Conservation (phyloP, 2,113 vertebrate species). For the Sarotherodon lohbergeri region DNA sequence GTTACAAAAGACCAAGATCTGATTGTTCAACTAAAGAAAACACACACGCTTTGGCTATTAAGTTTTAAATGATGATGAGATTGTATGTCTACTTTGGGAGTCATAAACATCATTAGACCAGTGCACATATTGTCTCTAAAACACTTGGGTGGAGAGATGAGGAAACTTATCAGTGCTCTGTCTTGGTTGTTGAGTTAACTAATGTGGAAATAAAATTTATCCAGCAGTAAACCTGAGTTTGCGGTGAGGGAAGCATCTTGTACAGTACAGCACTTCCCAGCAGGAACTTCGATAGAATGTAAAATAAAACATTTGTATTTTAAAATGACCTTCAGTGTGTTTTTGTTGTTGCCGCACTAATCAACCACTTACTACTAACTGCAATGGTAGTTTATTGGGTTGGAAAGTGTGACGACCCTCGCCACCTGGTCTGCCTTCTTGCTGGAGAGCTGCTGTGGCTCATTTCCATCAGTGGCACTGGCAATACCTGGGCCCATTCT, state of each 20-base stretch:
- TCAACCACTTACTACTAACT: neutral
- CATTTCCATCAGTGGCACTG: neutral
- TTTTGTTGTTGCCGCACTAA: neutral
- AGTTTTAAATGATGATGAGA: neutral
- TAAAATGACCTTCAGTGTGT: neutral
- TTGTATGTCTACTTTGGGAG: neutral
- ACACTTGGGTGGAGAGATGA: neutral
- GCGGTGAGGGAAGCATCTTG: neutral
- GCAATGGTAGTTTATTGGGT: neutral
- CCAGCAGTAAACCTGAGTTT: neutral
- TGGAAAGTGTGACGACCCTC: neutral
- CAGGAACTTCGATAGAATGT: neutral
- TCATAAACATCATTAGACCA: neutral
- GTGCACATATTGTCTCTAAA: neutral
- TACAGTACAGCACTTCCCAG: neutral
- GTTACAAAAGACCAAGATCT: neutral
- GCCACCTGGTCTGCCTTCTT: neutral
- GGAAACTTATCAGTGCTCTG: neutral
- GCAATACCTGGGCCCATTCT: neutral
- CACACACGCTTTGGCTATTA: neutral
- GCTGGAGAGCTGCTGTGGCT: neutral
- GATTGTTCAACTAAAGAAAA: neutral
- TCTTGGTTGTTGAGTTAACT: neutral
- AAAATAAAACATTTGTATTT: neutral
- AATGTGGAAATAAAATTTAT: neutral